A percentile compares a stretch with the other conserved stretches of the same genome.
These are phyloP conservation scores for Sanderia malayensis DNA, from an alignment of 30 jellyfish, hydroid and myxozoan genomes.

Conservation along the genomic window DNA sequence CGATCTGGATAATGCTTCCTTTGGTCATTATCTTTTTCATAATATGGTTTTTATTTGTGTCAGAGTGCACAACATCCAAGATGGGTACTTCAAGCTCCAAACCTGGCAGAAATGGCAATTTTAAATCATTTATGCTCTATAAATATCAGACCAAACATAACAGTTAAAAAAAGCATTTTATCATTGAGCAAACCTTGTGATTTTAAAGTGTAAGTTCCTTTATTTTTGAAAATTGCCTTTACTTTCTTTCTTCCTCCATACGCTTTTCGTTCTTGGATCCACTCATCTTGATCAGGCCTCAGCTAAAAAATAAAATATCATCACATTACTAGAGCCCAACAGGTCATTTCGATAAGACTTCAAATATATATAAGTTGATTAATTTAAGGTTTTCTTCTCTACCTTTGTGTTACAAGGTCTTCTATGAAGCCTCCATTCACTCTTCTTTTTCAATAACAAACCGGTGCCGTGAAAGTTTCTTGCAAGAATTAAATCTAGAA, in stretches of 20 bases:
- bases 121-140: too few relatives aligned
- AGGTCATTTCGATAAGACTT: too few relatives aligned
- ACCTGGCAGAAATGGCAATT: constrained; percentile 18
- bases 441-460: not conserved
- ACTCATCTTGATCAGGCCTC: constrained; percentile 43
- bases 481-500: not conserved
- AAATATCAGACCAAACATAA: too few relatives aligned
- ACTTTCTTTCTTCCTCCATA: constrained; percentile 75
- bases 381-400: not conserved
- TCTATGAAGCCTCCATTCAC: constrained; percentile 45
- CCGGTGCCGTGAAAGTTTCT: not conserved
- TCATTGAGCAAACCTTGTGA: constrained; percentile 80
- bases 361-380: too few relatives aligned
- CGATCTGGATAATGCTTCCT: constrained; percentile 56
- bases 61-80: constrained; percentile 63
- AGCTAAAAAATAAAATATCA: constrained; percentile 18
- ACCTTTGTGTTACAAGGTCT: constrained; percentile 30
- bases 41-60: constrained; percentile 41
- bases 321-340: too few relatives aligned
- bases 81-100: constrained; percentile 43
- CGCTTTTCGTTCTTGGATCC: constrained; percentile 57
- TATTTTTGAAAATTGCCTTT: constrained; percentile 59
- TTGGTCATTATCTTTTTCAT: constrained; percentile 50
- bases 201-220: constrained; percentile 52
- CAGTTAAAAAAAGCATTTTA: too few relatives aligned